phyloP scores from a whole-genome alignment of 1,140 invertebrate genomes.

The Atopsyche davidsoni region DNA sequence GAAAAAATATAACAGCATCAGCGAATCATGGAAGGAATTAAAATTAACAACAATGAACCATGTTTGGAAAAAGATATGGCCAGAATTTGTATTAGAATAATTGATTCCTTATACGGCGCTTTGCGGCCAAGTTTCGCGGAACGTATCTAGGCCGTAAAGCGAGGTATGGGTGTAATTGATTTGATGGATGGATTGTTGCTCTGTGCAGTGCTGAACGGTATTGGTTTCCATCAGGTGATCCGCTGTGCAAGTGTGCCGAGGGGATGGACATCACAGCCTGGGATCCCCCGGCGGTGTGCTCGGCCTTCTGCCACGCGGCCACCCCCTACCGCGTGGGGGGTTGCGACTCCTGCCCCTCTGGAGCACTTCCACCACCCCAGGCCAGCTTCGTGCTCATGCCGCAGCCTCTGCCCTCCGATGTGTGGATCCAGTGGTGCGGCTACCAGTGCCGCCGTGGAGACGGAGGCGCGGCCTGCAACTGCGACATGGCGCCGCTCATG shows the following conservation, averaged over 20 bases:
- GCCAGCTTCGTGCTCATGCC: not conserved
- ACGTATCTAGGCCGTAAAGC: too few species aligned
- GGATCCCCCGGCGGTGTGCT: constrained; percentile 35
- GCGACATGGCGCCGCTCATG: constrained; percentile 40
- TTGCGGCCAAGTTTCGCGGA: too few species aligned
- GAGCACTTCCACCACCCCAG: not conserved
- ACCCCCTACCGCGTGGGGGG: constrained; percentile 27
- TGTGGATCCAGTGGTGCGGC: constrained; percentile 40
- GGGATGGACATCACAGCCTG: constrained; percentile 6
- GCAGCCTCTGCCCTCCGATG: constrained; percentile 4
- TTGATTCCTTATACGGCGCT: too few species aligned
- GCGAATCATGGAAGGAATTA: too few species aligned
- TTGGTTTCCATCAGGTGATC: constrained; percentile 25
- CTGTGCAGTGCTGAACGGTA: too few species aligned
- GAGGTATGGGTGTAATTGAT: too few species aligned
- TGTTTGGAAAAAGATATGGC: too few species aligned
- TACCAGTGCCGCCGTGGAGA: constrained; percentile 37
- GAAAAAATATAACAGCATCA: too few species aligned
- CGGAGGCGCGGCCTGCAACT: constrained; percentile 43
- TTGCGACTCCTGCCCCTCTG: constrained; percentile 27
- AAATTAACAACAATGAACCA: too few species aligned
- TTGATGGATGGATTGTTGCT: too few species aligned
- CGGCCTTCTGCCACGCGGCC: constrained; percentile 33
- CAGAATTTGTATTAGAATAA: too few species aligned
- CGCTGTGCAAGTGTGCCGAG: constrained; percentile 8